phyloP scores from a whole-genome alignment of 2,797 vertebrate genomes.

The Iguana delicatissima region DNA sequence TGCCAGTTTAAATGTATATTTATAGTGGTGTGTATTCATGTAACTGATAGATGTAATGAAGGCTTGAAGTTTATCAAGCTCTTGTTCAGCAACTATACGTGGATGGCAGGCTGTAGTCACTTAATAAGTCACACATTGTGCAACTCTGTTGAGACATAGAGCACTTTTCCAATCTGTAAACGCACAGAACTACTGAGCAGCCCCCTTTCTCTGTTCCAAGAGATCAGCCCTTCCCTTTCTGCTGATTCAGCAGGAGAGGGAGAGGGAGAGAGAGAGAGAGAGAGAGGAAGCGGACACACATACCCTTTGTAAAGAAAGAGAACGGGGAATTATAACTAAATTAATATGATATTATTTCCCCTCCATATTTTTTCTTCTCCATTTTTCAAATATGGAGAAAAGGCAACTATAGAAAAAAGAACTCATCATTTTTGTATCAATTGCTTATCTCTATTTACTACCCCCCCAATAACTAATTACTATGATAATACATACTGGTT shows the following conservation, averaged over 20 bases:
- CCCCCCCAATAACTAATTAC: neutral
- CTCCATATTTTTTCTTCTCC: neutral
- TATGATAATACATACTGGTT: neutral
- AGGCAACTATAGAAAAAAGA: neutral
- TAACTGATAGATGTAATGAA: neutral
- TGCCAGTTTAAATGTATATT: neutral
- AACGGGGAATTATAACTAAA: neutral
- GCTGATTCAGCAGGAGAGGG: neutral
- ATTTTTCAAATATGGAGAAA: neutral
- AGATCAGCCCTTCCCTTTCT: neutral
- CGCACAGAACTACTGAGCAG: neutral
- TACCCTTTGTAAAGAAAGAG: neutral
- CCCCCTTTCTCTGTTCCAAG: neutral
- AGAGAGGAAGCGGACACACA: no score
- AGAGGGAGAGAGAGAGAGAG: no score
- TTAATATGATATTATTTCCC: neutral
- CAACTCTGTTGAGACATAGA: neutral
- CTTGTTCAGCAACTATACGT: neutral
- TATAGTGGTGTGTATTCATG: neutral
- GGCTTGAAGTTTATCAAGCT: neutral
- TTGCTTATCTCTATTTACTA: neutral
- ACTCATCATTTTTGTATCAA: neutral
- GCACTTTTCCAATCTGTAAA: neutral
- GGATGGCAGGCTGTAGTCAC: neutral
- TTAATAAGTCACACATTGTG: neutral